Percentiles rank a stretch among this genome's conserved stretches.
These are phyloP conservation scores for Pipra filicauda DNA, from an alignment of 2,113 vertebrate species.

Conservation along the genomic window DNA sequence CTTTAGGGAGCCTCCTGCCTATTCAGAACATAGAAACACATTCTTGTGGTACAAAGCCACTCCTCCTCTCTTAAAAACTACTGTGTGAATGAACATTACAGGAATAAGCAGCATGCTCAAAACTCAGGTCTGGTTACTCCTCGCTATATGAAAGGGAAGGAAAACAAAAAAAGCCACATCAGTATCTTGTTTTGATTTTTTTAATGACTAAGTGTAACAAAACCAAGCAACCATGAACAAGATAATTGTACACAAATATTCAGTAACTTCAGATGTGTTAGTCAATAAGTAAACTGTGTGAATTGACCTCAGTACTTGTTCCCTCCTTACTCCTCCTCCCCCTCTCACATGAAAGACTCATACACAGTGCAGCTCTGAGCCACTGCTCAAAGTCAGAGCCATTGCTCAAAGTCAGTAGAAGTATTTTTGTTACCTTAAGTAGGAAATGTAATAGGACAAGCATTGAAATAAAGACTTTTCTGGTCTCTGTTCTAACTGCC, in stretches of 20 bases:
- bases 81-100: not conserved
- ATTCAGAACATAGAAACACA: not conserved
- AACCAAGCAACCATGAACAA: slow-evolving; percentile 5
- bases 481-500: not conserved
- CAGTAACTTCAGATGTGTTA: not conserved
- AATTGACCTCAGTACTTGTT: not conserved
- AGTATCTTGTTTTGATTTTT: not conserved
- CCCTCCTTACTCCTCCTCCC: not conserved
- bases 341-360: not conserved
- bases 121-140: not conserved
- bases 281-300: not conserved
- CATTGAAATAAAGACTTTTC: not conserved
- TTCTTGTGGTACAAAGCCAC: not conserved
- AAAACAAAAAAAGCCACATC: not conserved
- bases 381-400: not conserved
- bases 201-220: slow-evolving; percentile 40
- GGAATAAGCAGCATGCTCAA: not conserved
- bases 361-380: not conserved
- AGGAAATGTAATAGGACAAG: not conserved
- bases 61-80: not conserved
- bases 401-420: not conserved
- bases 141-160: not conserved
- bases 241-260: not conserved
- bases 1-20: not conserved
- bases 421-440: not conserved